These are phyloP conservation scores for Syrrhaptes paradoxus DNA, from an alignment of 2,113 vertebrate genomes.

Conservation along the genomic window DNA sequence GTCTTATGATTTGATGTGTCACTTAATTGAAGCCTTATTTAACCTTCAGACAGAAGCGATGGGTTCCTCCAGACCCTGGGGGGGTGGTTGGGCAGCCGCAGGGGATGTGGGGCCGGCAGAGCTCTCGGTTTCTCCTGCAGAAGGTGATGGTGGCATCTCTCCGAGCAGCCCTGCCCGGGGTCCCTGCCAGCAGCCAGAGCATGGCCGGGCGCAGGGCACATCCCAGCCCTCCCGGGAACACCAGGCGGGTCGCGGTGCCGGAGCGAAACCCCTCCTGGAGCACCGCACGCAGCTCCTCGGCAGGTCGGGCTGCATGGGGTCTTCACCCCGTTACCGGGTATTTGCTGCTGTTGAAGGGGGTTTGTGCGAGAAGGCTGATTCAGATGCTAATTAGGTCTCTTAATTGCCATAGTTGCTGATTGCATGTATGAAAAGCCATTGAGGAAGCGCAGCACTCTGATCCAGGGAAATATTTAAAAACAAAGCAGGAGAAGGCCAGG, in stretches of 20 bases:
- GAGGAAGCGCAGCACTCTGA: conserved; percentile 57
- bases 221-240: not conserved
- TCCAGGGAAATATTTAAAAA: conserved; percentile 69
- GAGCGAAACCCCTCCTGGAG: not conserved
- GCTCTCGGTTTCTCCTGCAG: rapidly evolving
- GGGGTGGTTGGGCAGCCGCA: not conserved
- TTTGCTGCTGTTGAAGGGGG: conserved; percentile 23
- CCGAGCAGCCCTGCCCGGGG: not conserved
- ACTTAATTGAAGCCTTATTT: not conserved
- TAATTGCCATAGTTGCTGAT: conserved; percentile 72
- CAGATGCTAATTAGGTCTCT: conserved; percentile 69
- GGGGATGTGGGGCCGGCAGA: not conserved
- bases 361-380: conserved; percentile 53
- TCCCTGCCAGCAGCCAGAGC: not conserved
- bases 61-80: not conserved
- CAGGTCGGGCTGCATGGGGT: not conserved
- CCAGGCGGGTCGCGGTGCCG: rapidly evolving
- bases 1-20: not conserved
- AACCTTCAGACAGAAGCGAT: not conserved
- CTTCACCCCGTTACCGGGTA: not conserved
- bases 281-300: not conserved
- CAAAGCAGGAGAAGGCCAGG: conserved; percentile 24
- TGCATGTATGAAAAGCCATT: conserved; percentile 71
- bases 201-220: rapidly evolving
- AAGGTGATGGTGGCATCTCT: rapidly evolving